These are phyloP conservation scores for Lithophane socia DNA, from an alignment of 2,888 invertebrate species.

Conservation along the genomic window DNA sequence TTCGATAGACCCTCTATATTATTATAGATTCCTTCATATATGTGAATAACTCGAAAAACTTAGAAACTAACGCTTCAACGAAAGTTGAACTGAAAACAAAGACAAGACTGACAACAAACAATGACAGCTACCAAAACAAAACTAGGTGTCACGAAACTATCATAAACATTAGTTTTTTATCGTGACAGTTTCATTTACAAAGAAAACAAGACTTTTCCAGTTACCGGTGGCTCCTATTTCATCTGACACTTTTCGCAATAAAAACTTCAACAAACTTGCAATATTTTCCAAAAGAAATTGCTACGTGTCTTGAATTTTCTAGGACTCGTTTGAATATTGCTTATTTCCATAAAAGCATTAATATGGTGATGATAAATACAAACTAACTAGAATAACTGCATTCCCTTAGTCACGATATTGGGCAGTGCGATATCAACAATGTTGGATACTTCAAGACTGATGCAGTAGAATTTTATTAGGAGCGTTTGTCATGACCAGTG, in stretches of 20 bases:
- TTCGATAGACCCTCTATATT: background rate
- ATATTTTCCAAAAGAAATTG: constrained; percentile 25
- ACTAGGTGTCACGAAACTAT: constrained; percentile 6
- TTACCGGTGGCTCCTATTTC: constrained; percentile 18
- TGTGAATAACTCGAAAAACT: too few relatives aligned
- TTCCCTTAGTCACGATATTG: background rate
- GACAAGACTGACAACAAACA: too few relatives aligned
- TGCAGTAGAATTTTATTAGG: background rate
- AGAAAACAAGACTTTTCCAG: constrained; percentile 27
- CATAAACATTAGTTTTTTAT: constrained; percentile 28
- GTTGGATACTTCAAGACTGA: background rate
- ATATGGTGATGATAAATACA: background rate
- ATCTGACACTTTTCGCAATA: constrained; percentile 22
- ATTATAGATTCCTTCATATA: background rate
- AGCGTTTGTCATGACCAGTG: background rate
- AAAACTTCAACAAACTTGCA: constrained; percentile 20
- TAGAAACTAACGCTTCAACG: background rate
- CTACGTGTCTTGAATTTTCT: constrained; percentile 22
- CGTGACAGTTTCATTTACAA: constrained; percentile 32
- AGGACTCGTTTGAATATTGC: background rate
- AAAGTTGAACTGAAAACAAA: background rate
- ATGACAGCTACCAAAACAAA: background rate
- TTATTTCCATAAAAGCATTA: background rate
- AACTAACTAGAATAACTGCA: background rate
- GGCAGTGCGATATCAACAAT: background rate